Base-by-base conservation (phyloP, 2,797 vertebrate species). In the Huso huso region DNA sequence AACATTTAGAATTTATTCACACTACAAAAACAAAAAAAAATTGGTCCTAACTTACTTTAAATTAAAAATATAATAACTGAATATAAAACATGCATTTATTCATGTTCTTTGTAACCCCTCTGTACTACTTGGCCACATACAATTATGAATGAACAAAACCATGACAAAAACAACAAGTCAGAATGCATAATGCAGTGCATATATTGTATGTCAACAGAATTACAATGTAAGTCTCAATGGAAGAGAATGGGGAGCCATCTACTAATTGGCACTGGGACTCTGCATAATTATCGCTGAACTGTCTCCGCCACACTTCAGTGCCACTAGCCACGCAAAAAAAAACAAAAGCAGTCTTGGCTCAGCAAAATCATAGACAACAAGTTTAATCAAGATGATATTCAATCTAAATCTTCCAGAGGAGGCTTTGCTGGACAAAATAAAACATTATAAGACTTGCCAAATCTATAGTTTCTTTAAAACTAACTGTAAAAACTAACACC, bases 101-200 rank as follows among this genome's bases (percentile, higher is more conserved):
- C 37, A 5, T 37, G 37, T 37, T 37, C 37, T 37, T 37, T 37
- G 37, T 37, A 37, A 37, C 37, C 37, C 4, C 37, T 37, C 37
- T 37, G 37, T 37, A 37, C 1, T n/a, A n/a, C 37, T 37, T 37
- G 37, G 37, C 37, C 37, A 37, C 37, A 37, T 37, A 37, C 37
- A 37, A 84, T 83, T 84, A 84, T 80, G 86, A 87, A 84, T 79
- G 83, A 89, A 87, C 81, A 75, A 82, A 89, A 82, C 81, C 87
- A 86, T 86, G 84, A 84, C 87, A 87, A 37, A 37, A 37, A 37
- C 5, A 37, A 87, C 83, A 83, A 87, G 82, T 89, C 86, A 85
- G 87, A 89, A 89, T 91, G 86, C 86, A 89, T 90, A 90, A 91
- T 89, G 85, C 86, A 89, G 89, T 87, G 87, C 89, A 88, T 88